A percentile compares a stretch with the other conserved stretches of the same genome.
phyloP scores from a whole-genome alignment of 2,888 invertebrate species.

The Siphonodentalium dalli region DNA sequence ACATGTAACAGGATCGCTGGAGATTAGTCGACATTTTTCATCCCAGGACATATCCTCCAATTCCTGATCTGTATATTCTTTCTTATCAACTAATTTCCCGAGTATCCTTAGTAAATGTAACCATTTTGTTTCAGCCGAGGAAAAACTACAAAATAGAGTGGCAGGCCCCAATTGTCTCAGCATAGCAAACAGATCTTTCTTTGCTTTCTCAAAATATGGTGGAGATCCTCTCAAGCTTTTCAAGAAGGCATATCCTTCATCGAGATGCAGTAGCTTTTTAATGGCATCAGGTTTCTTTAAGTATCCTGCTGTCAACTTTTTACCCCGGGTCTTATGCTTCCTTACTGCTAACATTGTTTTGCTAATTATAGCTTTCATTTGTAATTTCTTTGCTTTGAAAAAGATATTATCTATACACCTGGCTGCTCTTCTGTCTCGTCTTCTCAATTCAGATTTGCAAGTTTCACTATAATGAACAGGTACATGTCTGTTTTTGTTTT shows the following conservation, averaged over 20 bases:
- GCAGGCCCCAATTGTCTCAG: conserved; percentile 35
- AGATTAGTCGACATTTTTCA: conserved; percentile 19
- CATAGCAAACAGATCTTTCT: conserved; percentile 35
- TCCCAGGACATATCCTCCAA: conserved; percentile 14
- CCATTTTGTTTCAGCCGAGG: conserved; percentile 35
- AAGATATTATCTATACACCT: conserved; percentile 24
- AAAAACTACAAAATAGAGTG: conserved; percentile 32
- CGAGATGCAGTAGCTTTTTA: conserved; percentile 6
- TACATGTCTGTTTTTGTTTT: conserved; percentile 15
- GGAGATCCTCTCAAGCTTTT: conserved; percentile 30
- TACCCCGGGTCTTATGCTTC: conserved; percentile 20
- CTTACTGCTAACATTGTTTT: conserved; percentile 26
- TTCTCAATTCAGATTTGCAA: conserved; percentile 15
- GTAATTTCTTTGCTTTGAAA: conserved; percentile 29
- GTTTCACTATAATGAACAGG: conserved; percentile 19
- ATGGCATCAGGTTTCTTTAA: conserved; percentile 5
- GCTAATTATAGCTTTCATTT: conserved; percentile 24
- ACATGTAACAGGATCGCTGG: conserved; percentile 29
- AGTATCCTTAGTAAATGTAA: conserved; percentile 15
- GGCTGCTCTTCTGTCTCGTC: conserved; percentile 23
- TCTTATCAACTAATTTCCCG: conserved; percentile 13
- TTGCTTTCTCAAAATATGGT: conserved; percentile 30
- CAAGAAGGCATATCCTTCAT: conserved; percentile 26
- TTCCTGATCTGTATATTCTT: conserved; percentile 20
- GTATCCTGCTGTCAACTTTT: conserved; percentile 19